phyloP scores from a whole-genome alignment of 2,888 invertebrate genomes.

The Trypoxylon attenuatum region DNA sequence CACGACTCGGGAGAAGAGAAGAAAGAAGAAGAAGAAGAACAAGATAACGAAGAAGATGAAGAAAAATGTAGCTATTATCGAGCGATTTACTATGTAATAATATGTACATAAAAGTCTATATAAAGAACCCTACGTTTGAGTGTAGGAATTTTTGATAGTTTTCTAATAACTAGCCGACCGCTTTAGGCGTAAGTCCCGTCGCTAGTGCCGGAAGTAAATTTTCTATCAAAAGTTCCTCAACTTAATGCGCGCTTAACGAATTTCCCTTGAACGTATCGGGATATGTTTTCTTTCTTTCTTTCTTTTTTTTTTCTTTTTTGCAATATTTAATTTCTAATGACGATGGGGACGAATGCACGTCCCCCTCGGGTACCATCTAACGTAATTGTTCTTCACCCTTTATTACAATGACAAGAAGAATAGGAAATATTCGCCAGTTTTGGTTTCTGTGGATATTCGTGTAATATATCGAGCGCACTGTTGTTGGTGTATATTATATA shows the following conservation, averaged over 20 bases:
- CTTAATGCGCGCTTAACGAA: constrained; percentile 26
- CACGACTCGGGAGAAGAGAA: constrained; percentile 36
- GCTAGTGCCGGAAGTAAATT: constrained; percentile 41
- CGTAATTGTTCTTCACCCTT: too few species aligned
- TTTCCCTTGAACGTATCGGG: constrained; percentile 25
- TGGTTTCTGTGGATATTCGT: constrained; percentile 41
- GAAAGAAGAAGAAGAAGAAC: constrained; percentile 3
- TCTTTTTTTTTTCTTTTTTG: too few species aligned
- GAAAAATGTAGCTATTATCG: constrained; percentile 39
- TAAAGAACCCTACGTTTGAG: constrained; percentile 44
- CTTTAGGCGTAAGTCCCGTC: constrained; percentile 38
- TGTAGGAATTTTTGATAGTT: constrained; percentile 60
- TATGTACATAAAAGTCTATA: constrained; percentile 63
- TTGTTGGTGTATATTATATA: too few species aligned
- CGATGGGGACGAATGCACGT: too few species aligned
- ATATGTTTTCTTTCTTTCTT: constrained; percentile 15
- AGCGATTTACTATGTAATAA: constrained; percentile 53
- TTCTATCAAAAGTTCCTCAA: constrained; percentile 56
- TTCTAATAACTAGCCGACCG: constrained; percentile 51
- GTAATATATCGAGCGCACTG: constrained; percentile 46
- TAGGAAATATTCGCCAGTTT: constrained; percentile 15
- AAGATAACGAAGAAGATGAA: too few species aligned
- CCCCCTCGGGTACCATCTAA: too few species aligned
- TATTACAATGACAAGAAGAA: constrained; percentile 3
- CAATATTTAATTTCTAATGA: too few species aligned